These are phyloP conservation scores for Ctenochaetus hawaiiensis DNA, from an alignment of 2,797 vertebrate species.

Conservation along the genomic window DNA sequence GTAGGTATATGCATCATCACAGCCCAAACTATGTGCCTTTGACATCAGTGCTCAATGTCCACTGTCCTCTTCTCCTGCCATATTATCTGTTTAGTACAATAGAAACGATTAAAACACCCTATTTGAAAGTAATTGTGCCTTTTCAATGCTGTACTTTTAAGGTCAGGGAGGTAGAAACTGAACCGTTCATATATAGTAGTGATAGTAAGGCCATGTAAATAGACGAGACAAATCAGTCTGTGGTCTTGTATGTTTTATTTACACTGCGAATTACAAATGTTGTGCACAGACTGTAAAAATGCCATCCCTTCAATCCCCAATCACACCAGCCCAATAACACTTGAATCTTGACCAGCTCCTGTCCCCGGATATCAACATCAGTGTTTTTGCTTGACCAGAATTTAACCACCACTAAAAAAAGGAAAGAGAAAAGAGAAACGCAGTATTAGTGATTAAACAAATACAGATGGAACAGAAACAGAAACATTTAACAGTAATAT, in stretches of 20 bases:
- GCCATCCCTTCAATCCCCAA: slow-evolving; percentile 48
- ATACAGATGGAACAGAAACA: not conserved
- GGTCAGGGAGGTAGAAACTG: not conserved
- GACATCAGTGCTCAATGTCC: not conserved
- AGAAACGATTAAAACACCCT: not conserved
- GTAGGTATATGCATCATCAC: not conserved
- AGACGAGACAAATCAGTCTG: not conserved
- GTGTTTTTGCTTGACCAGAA: slow-evolving; percentile 11
- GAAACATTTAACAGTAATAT: not conserved
- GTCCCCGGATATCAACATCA: slow-evolving; percentile 31
- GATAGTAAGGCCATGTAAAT: not conserved
- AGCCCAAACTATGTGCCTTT: slow-evolving; percentile 46
- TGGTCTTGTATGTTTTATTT: slow-evolving; percentile 75
- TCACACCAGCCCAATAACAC: slow-evolving; percentile 52
- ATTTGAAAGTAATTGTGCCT: slow-evolving; percentile 39
- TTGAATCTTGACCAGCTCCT: slow-evolving; percentile 15
- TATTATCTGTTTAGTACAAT: not conserved
- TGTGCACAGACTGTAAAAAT: slow-evolving; percentile 77
- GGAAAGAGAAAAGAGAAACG: not conserved
- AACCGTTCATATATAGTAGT: not conserved
- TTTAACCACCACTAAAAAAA: slow-evolving; percentile 82
- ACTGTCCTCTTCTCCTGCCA: not conserved
- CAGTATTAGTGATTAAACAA: slow-evolving; percentile 2
- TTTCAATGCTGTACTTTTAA: not conserved
- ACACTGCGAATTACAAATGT: slow-evolving; percentile 81